Conservation (phyloP, 1,140 invertebrate genomes). For the Stegodyphus mimosarum region DNA sequence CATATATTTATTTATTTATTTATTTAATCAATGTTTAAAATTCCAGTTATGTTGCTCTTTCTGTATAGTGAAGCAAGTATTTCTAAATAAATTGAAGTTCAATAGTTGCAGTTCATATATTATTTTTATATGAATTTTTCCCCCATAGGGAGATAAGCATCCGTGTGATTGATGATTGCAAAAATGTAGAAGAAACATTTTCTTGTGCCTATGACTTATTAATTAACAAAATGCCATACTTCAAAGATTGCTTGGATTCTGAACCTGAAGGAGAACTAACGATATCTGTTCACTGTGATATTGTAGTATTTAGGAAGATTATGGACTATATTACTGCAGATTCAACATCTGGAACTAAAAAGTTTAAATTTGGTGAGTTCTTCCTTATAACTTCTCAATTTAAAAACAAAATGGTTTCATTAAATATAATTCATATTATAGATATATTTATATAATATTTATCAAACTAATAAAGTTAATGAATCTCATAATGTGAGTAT, state of each 20-base stretch:
- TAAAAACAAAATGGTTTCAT: too few species aligned
- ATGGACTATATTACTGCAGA: constrained; percentile 54
- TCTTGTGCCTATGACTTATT: constrained; percentile 49
- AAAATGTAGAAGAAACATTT: constrained; percentile 54
- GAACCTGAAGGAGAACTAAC: constrained; percentile 53
- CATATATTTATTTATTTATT: too few species aligned
- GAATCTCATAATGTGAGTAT: too few species aligned
- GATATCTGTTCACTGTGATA: constrained; percentile 61
- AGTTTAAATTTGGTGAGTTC: constrained; percentile 56
- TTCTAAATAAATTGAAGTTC: too few species aligned
- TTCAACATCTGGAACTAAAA: constrained; percentile 31
- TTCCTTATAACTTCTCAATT: background rate
- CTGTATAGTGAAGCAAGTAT: too few species aligned
- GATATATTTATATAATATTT: too few species aligned
- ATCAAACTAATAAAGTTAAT: too few species aligned
- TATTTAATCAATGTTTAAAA: too few species aligned
- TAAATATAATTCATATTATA: too few species aligned
- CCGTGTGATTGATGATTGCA: constrained; percentile 57
- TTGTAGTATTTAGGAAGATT: constrained; percentile 53
- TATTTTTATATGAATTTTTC: background rate
- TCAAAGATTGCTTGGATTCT: constrained; percentile 46
- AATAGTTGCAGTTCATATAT: background rate
- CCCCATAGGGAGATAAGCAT: constrained; percentile 26
- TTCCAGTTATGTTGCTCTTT: too few species aligned
- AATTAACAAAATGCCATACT: constrained; percentile 57